Percentiles rank a stretch among this genome's conserved stretches.
phyloP scores from a whole-genome alignment of 2,113 vertebrate genomes.

The Amazona guildingii region DNA sequence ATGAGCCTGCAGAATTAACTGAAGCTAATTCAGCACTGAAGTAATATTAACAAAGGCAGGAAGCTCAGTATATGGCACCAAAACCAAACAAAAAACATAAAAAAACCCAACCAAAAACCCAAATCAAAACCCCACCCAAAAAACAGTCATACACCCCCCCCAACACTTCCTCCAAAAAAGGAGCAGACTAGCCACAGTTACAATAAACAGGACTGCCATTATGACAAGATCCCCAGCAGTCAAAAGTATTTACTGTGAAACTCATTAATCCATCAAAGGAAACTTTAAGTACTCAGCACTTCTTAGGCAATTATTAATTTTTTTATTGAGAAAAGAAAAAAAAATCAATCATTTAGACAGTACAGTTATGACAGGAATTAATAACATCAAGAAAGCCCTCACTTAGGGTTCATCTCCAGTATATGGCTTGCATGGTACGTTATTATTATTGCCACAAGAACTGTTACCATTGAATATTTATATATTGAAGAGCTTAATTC shows the following conservation, averaged over 20 bases:
- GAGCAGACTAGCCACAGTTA: neutral
- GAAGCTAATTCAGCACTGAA: conserved; percentile 14
- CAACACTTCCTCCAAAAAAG: neutral
- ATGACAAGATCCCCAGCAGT: neutral
- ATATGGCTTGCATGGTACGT: neutral
- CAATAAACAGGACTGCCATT: neutral
- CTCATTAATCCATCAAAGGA: neutral
- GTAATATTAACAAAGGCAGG: neutral
- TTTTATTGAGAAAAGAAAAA: neutral
- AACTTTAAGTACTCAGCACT: neutral
- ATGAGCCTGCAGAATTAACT: conserved; percentile 43
- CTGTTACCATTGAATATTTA: neutral
- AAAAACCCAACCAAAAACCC: neutral
- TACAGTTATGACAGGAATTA: neutral
- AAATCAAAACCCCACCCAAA: neutral
- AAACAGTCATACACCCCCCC: neutral
- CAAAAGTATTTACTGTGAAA: neutral
- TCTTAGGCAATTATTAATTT: neutral
- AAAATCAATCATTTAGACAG: neutral
- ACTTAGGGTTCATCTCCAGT: neutral
- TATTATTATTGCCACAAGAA: neutral
- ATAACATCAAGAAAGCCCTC: neutral
- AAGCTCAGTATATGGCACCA: neutral
- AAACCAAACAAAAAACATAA: neutral
- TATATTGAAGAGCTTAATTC: neutral